Base-by-base conservation (phyloP, 2,888 invertebrate species). In the Orchestes rusci region DNA sequence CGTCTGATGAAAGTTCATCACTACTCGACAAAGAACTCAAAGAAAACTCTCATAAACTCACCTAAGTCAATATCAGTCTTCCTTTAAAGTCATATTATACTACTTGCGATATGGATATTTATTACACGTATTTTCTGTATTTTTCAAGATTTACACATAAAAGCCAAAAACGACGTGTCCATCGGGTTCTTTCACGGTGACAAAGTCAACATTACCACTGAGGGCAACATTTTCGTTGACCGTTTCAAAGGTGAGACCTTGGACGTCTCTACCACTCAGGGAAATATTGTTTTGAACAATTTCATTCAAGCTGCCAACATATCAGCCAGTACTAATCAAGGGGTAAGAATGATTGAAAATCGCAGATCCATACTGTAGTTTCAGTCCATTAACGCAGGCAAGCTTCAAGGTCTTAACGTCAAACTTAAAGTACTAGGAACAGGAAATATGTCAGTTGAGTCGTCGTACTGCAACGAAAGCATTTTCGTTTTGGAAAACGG, bases 141-240 rank as follows among this genome's bases (percentile, higher is more conserved):
- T n/a, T n/a, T n/a, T n/a, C n/a, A n/a, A 65, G 65, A 62, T 58
- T 52, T 66, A 20, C 50, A 57, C 41, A 48, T 64, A 17, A 51
- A 46, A 40, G 53, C 59, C 3, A 44, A 53, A 38, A 56, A 54
- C 20, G 51, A 58, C 48, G 58, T 61, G 30, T 48, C 43, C 19
- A 40, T 57, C 5, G 60, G 59, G 10, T 53, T 43, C 43, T 59
- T 59, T 37, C 53, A 58, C 39, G 59, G 60, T 3, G 58, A 58
- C 34, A 52, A 58, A 51, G 20, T 62, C 5, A 51, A 50, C 12
- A 47, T 58, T 36, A 51, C 51, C 23, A 59, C 61, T 27, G 32
- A 47, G 18, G 61, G 63, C 7, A 55, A 56, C 41, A 56, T 66
- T 41, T 50, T 46, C 42, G 51, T 65, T 7, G 56, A 59, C 31